phyloP scores from a whole-genome alignment of 2,113 vertebrate genomes.

The Glaucomys volans region DNA sequence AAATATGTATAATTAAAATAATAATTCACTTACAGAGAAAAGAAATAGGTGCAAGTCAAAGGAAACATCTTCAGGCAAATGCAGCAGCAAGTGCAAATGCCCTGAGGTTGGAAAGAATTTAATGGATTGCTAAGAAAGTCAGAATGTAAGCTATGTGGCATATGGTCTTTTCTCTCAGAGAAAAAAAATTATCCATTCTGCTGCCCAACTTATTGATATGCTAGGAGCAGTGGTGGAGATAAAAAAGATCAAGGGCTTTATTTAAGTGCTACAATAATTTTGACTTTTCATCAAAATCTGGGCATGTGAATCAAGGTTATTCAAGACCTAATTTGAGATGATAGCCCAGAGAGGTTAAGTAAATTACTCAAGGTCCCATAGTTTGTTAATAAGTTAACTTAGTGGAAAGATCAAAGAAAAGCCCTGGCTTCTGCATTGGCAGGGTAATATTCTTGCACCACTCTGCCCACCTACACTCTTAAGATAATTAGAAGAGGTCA shows the following conservation, averaged over 20 bases:
- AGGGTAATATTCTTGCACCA: too few species aligned
- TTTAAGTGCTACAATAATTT: background rate
- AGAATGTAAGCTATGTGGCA: background rate
- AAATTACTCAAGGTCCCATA: background rate
- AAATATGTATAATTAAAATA: background rate
- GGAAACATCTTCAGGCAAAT: background rate
- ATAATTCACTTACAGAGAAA: background rate
- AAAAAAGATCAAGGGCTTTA: background rate
- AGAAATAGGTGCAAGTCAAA: background rate
- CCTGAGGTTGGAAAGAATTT: background rate
- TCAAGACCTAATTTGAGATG: background rate
- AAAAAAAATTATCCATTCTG: background rate
- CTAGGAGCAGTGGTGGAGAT: background rate
- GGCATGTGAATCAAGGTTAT: background rate
- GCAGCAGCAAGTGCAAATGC: background rate
- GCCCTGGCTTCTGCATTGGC: background rate
- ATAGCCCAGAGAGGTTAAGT: background rate
- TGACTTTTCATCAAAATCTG: slow-evolving; percentile 22
- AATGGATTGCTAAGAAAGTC: background rate
- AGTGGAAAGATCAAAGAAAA: background rate
- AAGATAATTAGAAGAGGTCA: background rate
- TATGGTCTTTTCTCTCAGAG: background rate
- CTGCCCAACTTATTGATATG: background rate
- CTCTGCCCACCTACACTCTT: background rate
- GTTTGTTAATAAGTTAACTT: background rate